Conservation (phyloP, 2,113 vertebrate species). For the Leptobrachium ailaonicum region DNA sequence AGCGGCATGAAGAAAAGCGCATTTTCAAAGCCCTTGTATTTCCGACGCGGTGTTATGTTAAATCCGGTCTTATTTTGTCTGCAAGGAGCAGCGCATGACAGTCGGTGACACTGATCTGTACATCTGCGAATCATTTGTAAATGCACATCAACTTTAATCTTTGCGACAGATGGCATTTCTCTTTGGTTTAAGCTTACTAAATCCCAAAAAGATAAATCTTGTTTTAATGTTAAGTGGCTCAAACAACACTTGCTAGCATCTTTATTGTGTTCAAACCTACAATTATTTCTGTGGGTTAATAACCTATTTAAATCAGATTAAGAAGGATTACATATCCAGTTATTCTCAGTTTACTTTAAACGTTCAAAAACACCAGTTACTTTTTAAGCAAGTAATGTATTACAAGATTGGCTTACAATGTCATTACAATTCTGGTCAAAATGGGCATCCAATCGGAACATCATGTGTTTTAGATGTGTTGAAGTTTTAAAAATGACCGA, state of each 20-base stretch:
- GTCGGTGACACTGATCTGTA: conserved; percentile 10
- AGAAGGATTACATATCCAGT: conserved; percentile 28
- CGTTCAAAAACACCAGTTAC: not conserved
- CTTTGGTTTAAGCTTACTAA: conserved; percentile 19
- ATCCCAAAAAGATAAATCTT: conserved; percentile 33
- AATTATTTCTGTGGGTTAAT: conserved; percentile 36
- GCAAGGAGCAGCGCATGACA: conserved; percentile 7
- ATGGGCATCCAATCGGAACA: no score
- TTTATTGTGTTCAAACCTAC: not conserved
- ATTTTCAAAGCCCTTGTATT: not conserved
- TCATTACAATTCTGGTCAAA: no score
- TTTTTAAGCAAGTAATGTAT: not conserved
- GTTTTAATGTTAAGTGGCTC: conserved; percentile 27
- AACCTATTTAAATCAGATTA: conserved; percentile 30
- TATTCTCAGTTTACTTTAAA: conserved; percentile 5
- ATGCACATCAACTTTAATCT: conserved; percentile 27
- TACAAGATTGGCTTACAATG: not conserved
- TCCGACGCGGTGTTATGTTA: not conserved
- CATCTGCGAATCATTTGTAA: conserved; percentile 11
- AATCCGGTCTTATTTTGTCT: conserved; percentile 11
- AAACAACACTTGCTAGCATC: conserved; percentile 33
- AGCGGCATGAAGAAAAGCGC: not conserved
- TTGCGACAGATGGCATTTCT: conserved; percentile 27
- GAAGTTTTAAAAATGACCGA: not conserved
- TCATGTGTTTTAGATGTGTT: no score